These are phyloP conservation scores for Tadarida brasiliensis DNA, from an alignment of 2,797 vertebrate species.

Conservation along the genomic window DNA sequence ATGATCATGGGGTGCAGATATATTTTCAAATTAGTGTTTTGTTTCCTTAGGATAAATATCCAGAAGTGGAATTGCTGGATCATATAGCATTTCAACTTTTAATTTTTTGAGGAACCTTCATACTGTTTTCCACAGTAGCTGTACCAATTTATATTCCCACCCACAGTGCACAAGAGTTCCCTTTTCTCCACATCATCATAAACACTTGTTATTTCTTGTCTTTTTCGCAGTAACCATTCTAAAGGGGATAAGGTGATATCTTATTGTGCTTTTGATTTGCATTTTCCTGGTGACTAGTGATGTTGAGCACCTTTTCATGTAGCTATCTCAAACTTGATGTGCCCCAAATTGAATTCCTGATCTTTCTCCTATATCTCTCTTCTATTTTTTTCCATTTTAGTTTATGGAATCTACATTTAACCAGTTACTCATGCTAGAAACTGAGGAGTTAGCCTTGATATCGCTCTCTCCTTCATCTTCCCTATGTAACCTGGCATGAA, in stretches of 20 bases:
- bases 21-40: neutral
- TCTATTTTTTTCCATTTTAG: neutral
- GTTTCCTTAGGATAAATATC: neutral
- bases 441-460: neutral
- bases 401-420: neutral
- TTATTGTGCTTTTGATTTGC: neutral
- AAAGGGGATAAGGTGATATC: neutral
- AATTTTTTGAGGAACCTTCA: neutral
- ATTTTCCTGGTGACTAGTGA: neutral
- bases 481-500: neutral
- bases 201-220: neutral
- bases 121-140: neutral
- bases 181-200: neutral
- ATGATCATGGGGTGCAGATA: neutral
- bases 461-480: neutral
- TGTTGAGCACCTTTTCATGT: neutral
- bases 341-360: neutral
- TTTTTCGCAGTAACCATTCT: neutral
- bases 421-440: neutral
- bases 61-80: neutral
- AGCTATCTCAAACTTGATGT: neutral
- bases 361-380: neutral
- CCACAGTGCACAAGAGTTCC: neutral
- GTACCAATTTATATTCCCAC: neutral
- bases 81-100: neutral